Evolutionary conservation across 2,113 vertebrate genomes (phyloP).

Genomic region (Clupea harengus): DNA sequence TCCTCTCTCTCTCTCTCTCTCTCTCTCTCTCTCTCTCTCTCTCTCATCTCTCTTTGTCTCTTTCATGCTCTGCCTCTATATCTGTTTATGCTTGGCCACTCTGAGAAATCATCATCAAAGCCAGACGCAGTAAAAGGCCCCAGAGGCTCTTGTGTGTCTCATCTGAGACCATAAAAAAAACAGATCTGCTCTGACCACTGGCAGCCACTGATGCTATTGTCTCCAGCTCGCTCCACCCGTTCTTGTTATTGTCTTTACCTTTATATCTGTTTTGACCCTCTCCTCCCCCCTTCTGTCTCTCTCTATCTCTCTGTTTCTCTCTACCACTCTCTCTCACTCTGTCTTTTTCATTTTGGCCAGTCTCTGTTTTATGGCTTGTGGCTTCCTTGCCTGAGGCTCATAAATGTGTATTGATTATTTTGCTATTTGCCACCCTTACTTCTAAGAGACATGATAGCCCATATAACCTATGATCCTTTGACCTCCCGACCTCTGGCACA

Average conservation of each 20-base stretch:
- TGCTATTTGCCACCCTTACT: conserved; percentile 3
- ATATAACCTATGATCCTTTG: conserved; percentile 17
- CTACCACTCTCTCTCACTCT: neutral
- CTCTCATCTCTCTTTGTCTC: neutral
- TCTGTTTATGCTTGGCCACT: neutral
- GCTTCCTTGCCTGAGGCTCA: conserved; percentile 43
- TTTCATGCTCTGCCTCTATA: neutral
- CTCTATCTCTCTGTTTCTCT: neutral
- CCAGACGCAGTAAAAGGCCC: neutral
- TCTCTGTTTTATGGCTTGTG: conserved; percentile 23
- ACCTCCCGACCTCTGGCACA: conserved; percentile 45
- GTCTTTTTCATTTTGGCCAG: neutral
- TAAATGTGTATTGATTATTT: conserved; percentile 56
- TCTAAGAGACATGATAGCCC: neutral
- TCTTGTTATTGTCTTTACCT: conserved; percentile 18
- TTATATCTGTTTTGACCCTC: neutral
- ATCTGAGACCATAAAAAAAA: conserved; percentile 27
- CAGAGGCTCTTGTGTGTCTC: neutral
- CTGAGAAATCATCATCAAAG: conserved; percentile 41
- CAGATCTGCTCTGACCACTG: conserved; percentile 31
- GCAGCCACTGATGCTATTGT: conserved; percentile 32
- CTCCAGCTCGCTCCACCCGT: neutral
- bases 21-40: no score
- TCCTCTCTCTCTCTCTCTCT: neutral
- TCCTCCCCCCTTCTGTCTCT: conserved; percentile 33